Conservation (phyloP, 92 coral and sea anemone species). For the Umimayanthus kanabou region DNA sequence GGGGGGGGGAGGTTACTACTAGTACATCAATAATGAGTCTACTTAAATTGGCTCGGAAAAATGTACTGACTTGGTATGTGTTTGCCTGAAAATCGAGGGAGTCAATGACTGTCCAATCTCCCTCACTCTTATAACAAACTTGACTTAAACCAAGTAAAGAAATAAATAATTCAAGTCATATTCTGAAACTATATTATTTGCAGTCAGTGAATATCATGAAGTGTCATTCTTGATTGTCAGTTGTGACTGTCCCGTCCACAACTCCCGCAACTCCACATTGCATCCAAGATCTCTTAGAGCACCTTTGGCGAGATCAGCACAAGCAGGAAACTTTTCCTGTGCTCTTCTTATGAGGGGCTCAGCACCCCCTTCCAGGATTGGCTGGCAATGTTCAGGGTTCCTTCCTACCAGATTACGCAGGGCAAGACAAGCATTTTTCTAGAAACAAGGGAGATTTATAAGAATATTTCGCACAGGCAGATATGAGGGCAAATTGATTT, state of each 20-base stretch:
- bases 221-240: slow-evolving; percentile 2
- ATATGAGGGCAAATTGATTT: too few species aligned
- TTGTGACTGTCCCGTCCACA: slow-evolving; percentile 73
- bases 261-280: slow-evolving; percentile 80
- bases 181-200: too few species aligned
- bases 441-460: background rate
- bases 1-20: too few species aligned
- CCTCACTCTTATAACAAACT: too few species aligned
- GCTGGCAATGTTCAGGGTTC: slow-evolving; percentile 79
- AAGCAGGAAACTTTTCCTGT: slow-evolving; percentile 57
- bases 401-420: slow-evolving; percentile 81
- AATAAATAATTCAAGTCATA: too few species aligned
- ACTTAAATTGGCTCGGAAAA: too few species aligned
- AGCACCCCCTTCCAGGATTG: slow-evolving; percentile 78
- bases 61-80: too few species aligned
- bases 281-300: slow-evolving; percentile 85
- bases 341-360: slow-evolving; percentile 76
- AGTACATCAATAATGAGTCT: too few species aligned
- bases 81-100: too few species aligned
- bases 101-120: too few species aligned
- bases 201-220: background rate
- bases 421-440: slow-evolving; percentile 87
- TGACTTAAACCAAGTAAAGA: too few species aligned
- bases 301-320: slow-evolving; percentile 84
- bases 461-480: too few species aligned